Conservation (phyloP, 2,888 invertebrate genomes). For the Syrista parreyssii region DNA sequence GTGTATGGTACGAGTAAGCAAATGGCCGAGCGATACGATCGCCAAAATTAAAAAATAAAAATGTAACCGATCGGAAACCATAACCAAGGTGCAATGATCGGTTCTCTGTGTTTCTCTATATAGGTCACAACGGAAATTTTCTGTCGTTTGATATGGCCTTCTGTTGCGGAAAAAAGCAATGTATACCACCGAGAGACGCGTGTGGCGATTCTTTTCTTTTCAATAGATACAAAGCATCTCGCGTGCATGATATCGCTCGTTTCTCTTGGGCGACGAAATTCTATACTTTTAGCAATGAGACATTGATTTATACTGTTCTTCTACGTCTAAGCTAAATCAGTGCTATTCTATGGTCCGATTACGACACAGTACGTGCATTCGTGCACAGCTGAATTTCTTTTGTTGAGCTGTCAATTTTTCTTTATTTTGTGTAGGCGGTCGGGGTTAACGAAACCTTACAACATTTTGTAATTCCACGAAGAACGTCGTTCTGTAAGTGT, state of each 20-base stretch:
- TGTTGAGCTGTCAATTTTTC: background rate
- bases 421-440: background rate
- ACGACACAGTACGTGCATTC: background rate
- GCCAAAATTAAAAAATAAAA: background rate
- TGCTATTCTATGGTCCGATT: background rate
- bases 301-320: background rate
- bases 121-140: background rate
- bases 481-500: conserved; percentile 28
- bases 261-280: background rate
- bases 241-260: background rate
- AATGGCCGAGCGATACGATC: background rate
- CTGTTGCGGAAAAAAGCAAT: background rate
- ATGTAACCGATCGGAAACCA: background rate
- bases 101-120: background rate
- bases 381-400: background rate
- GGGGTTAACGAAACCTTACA: conserved; percentile 4
- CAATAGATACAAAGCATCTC: background rate
- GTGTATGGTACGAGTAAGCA: background rate
- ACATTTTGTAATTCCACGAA: conserved; percentile 20
- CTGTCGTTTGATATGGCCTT: background rate
- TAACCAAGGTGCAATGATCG: background rate
- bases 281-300: background rate
- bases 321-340: background rate
- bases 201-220: background rate
- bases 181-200: background rate